These are phyloP conservation scores for Seriola rivoliana DNA, from an alignment of 2,113 vertebrate species.

Conservation along the genomic window DNA sequence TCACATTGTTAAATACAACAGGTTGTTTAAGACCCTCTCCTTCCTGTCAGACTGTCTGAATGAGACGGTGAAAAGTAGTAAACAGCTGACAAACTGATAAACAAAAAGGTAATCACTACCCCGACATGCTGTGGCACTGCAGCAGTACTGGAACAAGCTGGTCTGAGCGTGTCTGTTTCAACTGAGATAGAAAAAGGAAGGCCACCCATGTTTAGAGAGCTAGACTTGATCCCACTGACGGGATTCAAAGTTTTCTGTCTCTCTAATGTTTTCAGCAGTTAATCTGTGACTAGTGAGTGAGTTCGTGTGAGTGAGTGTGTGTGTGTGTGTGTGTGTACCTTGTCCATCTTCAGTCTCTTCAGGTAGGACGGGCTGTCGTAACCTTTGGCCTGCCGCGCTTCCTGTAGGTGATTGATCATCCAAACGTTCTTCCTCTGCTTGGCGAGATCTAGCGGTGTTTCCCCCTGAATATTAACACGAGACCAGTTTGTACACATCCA, in stretches of 20 bases:
- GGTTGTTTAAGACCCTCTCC: not conserved
- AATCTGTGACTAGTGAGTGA: slow-evolving; percentile 19
- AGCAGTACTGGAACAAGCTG: not conserved
- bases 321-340: slow-evolving; percentile 83
- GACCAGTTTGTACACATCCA: not conserved
- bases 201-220: not conserved
- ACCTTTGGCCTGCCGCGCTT: slow-evolving; percentile 97
- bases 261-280: not conserved
- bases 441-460: slow-evolving; percentile 97
- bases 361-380: slow-evolving; percentile 98
- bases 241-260: not conserved
- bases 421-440: slow-evolving; percentile 99
- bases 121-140: too few species aligned
- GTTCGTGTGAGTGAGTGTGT: slow-evolving; percentile 30
- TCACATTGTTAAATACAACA: not conserved
- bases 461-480: slow-evolving; percentile 85
- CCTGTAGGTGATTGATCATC: slow-evolving; percentile 99
- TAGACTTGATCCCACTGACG: not conserved
- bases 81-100: slow-evolving; percentile 4
- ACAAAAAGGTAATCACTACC: not conserved
- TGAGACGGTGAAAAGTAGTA: not conserved
- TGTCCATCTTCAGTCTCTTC: slow-evolving; percentile 97
- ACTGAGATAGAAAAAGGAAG: not conserved
- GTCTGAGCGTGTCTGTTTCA: slow-evolving; percentile 24
- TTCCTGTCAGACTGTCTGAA: slow-evolving; percentile 33